phyloP scores from a whole-genome alignment of 1,140 invertebrate genomes.

The Drosophila hydei region DNA sequence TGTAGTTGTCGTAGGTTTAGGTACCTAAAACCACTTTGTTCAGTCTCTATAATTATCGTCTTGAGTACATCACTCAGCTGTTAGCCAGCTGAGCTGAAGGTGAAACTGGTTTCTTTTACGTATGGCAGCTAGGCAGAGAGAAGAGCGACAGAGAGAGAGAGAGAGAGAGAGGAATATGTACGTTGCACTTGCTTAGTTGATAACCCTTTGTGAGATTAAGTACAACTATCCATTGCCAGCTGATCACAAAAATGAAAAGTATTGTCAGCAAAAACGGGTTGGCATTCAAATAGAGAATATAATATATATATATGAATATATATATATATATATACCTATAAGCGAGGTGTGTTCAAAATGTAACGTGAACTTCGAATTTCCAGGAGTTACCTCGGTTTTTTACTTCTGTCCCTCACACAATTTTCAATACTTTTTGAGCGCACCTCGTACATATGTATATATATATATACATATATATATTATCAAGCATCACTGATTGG shows the following conservation, averaged over 20 bases:
- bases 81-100: constrained; percentile 4
- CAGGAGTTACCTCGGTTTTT: too few species aligned
- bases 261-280: neutral
- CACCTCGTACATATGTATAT: neutral
- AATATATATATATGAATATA: neutral
- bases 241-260: neutral
- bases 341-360: too few species aligned
- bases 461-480: neutral
- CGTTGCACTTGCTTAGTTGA: constrained; percentile 5
- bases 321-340: neutral
- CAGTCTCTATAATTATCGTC: neutral
- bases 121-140: neutral
- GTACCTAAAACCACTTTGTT: neutral
- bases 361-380: too few species aligned
- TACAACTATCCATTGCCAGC: neutral
- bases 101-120: constrained; percentile 1
- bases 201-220: constrained; percentile 2
- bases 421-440: neutral
- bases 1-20: too few species aligned
- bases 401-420: too few species aligned
- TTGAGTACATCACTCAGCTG: constrained; percentile 2
- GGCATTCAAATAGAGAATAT: neutral
- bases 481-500: neutral
- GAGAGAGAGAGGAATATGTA: too few species aligned
- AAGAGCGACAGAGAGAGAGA: neutral